These are phyloP conservation scores for Piprites chloris DNA, from an alignment of 2,113 vertebrate genomes.

Conservation along the genomic window DNA sequence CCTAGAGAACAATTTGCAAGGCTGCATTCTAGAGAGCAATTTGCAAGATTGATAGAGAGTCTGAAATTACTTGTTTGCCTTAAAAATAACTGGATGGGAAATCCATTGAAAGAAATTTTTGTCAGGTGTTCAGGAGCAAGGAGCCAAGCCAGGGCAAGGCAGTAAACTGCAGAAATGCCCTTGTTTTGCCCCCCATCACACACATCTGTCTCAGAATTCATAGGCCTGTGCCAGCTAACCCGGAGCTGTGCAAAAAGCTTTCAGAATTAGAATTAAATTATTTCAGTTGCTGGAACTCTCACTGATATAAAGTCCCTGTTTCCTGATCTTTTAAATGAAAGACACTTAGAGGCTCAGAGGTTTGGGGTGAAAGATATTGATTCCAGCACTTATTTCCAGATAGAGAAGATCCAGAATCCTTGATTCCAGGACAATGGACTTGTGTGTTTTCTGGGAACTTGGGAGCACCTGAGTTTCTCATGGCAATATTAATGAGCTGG, in stretches of 20 bases:
- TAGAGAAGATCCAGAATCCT: background rate
- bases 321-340: background rate
- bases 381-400: background rate
- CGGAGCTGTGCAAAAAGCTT: background rate
- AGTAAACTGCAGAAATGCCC: background rate
- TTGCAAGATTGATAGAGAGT: background rate
- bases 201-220: background rate
- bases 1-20: background rate
- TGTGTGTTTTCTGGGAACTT: background rate
- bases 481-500: background rate
- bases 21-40: background rate
- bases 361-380: background rate
- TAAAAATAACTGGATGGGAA: background rate
- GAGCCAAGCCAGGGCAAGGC: background rate
- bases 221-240: background rate
- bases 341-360: background rate
- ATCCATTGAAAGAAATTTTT: rapidly evolving
- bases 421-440: background rate
- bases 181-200: background rate
- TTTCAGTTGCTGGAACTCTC: background rate
- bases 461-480: background rate
- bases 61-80: background rate
- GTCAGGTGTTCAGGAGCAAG: background rate
- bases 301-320: background rate
- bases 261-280: background rate